These are phyloP conservation scores for Miichthys miiuy DNA, from an alignment of 2,797 vertebrate species.

Conservation along the genomic window DNA sequence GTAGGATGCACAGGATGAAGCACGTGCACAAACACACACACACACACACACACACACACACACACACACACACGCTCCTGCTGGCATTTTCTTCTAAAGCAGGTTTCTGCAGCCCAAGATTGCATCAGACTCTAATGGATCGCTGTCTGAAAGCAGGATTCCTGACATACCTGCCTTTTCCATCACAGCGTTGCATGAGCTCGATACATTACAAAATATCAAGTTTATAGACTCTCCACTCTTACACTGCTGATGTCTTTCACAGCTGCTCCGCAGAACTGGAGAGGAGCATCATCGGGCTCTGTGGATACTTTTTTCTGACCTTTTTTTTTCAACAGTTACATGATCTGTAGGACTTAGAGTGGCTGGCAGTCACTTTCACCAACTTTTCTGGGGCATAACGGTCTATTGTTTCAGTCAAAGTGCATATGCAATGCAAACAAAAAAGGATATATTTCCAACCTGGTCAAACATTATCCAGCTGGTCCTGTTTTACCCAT, in stretches of 20 bases:
- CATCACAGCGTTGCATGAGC: conserved; percentile 78
- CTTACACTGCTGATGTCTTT: conserved; percentile 75
- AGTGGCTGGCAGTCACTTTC: conserved; percentile 46
- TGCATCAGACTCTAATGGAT: conserved; percentile 77
- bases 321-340: conserved; percentile 40
- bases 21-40: conserved; percentile 5
- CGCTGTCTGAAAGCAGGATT: conserved; percentile 74
- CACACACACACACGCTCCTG: conserved; percentile 27
- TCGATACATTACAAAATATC: conserved; percentile 77
- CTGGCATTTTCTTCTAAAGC: conserved; percentile 70
- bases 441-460: conserved; percentile 47
- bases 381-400: conserved; percentile 50
- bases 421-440: conserved; percentile 37
- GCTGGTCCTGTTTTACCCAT: conserved; percentile 69
- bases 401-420: conserved; percentile 60
- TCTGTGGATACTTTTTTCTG: conserved; percentile 38
- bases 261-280: conserved; percentile 62
- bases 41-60: conserved; percentile 4
- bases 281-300: conserved; percentile 62
- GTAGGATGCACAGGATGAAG: conserved; percentile 71
- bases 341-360: conserved; percentile 53
- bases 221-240: conserved; percentile 74
- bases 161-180: conserved; percentile 83
- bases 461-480: conserved; percentile 56
- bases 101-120: conserved; percentile 61